A percentile compares a stretch with the other conserved stretches of the same genome.
These are phyloP conservation scores for Scopus umbretta DNA, from an alignment of 2,113 vertebrate species.

Conservation along the genomic window DNA sequence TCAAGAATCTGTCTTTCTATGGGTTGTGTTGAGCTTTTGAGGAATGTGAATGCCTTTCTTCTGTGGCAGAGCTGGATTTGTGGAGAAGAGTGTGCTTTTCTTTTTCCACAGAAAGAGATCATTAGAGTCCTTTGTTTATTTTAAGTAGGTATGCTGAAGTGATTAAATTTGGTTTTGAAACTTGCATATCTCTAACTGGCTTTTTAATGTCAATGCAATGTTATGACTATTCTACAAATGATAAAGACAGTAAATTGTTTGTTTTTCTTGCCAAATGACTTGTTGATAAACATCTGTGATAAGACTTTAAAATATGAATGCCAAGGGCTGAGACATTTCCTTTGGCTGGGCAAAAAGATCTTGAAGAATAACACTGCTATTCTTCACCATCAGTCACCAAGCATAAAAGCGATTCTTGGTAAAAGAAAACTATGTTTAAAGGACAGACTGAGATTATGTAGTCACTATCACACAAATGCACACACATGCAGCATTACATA, in stretches of 20 bases:
- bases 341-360: constrained; percentile 57
- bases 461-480: background rate
- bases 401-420: background rate
- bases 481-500: background rate
- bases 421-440: background rate
- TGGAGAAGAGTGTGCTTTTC: background rate
- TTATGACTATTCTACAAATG: constrained; percentile 66
- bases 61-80: background rate
- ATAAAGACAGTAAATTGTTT: constrained; percentile 71
- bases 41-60: background rate
- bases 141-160: constrained; percentile 34
- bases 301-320: constrained; percentile 62
- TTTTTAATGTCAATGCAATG: constrained; percentile 68
- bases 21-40: background rate
- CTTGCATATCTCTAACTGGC: constrained; percentile 3
- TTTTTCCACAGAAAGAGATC: constrained; percentile 19
- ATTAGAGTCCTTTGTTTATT: constrained; percentile 60
- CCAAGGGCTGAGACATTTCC: constrained; percentile 36
- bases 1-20: background rate
- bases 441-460: background rate
- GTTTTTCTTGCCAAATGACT: constrained; percentile 66
- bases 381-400: background rate
- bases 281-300: constrained; percentile 75
- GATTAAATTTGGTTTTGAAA: constrained; percentile 59
- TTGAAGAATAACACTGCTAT: background rate